Percentiles rank a stretch among this genome's conserved stretches.
phyloP scores from a whole-genome alignment of 2,888 invertebrate species.

The Standfussiana lucernea region DNA sequence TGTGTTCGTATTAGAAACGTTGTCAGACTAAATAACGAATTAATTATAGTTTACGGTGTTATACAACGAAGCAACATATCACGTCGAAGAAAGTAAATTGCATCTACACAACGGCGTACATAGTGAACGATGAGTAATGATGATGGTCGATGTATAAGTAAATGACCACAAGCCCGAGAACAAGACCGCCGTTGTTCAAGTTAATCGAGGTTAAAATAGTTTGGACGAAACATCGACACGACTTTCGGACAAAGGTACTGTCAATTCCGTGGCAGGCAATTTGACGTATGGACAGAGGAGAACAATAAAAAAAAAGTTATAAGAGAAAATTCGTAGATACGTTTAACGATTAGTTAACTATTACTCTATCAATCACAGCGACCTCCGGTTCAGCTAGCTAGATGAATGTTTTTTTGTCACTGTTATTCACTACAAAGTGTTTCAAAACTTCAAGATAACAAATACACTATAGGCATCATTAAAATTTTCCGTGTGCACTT shows the following conservation, averaged over 20 bases:
- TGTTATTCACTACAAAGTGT: not conserved
- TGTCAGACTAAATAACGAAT: conserved; percentile 73
- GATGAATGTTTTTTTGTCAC: not conserved
- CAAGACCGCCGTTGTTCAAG: conserved; percentile 80
- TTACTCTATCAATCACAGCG: conserved; percentile 67
- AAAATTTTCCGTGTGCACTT: not conserved
- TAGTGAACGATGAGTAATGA: conserved; percentile 82
- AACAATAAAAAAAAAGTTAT: conserved; percentile 77
- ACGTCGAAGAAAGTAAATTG: conserved; percentile 83
- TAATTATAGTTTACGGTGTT: conserved; percentile 76
- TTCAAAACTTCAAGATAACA: not conserved
- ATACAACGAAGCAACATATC: conserved; percentile 77
- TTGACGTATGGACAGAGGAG: conserved; percentile 71
- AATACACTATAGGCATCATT: not conserved
- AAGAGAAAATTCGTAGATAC: conserved; percentile 78
- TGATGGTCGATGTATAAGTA: conserved; percentile 82
- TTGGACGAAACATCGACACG: conserved; percentile 81
- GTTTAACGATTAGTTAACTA: conserved; percentile 73
- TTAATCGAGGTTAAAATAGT: conserved; percentile 86
- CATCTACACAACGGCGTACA: conserved; percentile 77
- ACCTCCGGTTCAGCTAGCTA: conserved; percentile 1
- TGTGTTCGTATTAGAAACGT: conserved; percentile 71
- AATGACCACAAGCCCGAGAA: conserved; percentile 83
- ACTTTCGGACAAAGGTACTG: conserved; percentile 83
- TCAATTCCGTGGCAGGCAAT: conserved; percentile 77